Evolutionary conservation across 1,140 invertebrate genomes (phyloP), one percentile per base, ranked within the genome.

Genomic region (Hypothenemus hampei): DNA sequence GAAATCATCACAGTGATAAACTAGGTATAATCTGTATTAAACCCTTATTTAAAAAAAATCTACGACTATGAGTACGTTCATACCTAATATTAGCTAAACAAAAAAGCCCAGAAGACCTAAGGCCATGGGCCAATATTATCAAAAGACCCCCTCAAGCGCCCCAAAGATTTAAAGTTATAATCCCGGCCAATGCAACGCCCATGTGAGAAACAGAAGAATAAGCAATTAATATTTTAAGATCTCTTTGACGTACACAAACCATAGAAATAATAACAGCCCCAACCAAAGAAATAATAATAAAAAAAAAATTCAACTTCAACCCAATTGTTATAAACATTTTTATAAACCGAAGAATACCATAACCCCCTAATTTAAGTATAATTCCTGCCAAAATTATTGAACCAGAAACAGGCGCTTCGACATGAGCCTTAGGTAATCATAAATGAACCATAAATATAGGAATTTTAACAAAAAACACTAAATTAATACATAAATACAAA

Each of bases 351-450:
- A 82, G 65, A 57, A 85, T 58, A 0, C 81, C 81, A 76, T 80
- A 83, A 4, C 74, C 79, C 3, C 81, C 82, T 74, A 85, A 75
- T 71, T 85, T 86, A 70, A 85, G 72, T 67, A 85, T 73, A 71
- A 85, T 69, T 0, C 78, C 82, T 33, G 82, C 82, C 70, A 85
- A 81, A 80, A 85, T 78, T 72, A 85, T 84, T 26, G 82, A 84
- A 4, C 81, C 81, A 40, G 75, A 75, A 68, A 84, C 66, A n/a
- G 83, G 81, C 61, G 82, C 81, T 66, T 86, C 82, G 16, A 86
- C 82, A 81, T 85, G 83, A 74, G 82, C 83, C 49, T 84, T 84
- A 43, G 82, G 82, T 45, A 86, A 70, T 69, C 83, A 85, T 64
- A 84, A 74, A 79, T 85, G 83, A 74, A 82, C 58, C 65, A 78